Evolutionary conservation across 2,888 invertebrate genomes (phyloP).

Genomic region (Cheilosia soror): DNA sequence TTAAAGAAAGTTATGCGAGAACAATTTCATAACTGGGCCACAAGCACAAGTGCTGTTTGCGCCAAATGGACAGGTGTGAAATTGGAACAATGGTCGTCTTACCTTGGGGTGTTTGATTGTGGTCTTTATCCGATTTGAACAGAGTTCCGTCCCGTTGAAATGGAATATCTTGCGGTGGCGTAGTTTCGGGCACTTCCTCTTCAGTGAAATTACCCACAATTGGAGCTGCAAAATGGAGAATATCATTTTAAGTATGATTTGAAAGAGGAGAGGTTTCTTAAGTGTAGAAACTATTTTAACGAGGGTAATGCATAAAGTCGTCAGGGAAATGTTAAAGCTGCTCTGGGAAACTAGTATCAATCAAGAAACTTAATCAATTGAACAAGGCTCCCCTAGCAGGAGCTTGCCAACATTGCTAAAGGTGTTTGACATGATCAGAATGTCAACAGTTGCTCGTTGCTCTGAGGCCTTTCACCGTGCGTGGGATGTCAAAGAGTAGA

Average conservation of each 20-base stretch:
- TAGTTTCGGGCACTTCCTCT: slow-evolving; percentile 62
- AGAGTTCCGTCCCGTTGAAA: slow-evolving; percentile 53
- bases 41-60: slow-evolving; percentile 2
- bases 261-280: background rate
- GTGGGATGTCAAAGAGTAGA: no score
- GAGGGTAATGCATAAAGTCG: background rate
- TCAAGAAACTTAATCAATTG: no score
- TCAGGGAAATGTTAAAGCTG: no score
- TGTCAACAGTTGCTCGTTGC: no score
- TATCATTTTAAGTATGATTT: background rate
- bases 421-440: no score
- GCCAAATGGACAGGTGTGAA: slow-evolving; percentile 3
- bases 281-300: background rate
- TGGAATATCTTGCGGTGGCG: slow-evolving; percentile 63
- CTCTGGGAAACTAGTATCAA: no score
- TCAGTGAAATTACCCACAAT: slow-evolving; percentile 66
- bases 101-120: slow-evolving; percentile 64
- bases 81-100: slow-evolving; percentile 22
- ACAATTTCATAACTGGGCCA: slow-evolving; percentile 56
- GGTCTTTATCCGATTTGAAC: slow-evolving; percentile 58
- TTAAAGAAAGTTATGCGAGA: slow-evolving; percentile 45
- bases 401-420: no score
- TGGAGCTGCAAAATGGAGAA: slow-evolving; percentile 47
- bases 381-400: no score
- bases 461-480: no score